Conservation (phyloP, 2,113 vertebrate genomes). For the Sinocyclocheilus rhinocerous region DNA sequence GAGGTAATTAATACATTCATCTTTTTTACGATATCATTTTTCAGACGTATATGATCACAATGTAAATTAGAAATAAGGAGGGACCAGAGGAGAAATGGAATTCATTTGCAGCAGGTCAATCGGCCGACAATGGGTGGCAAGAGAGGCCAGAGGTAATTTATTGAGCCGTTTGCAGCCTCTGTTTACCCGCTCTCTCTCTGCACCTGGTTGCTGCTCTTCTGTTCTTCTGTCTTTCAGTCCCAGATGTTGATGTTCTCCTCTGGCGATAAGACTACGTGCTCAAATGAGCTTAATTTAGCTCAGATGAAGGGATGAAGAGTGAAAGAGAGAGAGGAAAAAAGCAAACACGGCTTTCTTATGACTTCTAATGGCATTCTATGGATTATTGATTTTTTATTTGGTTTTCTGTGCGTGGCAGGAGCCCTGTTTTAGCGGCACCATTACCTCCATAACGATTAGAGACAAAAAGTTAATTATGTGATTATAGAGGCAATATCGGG, state of each 20-base stretch:
- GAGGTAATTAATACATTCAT: conserved; percentile 99
- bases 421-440: conserved; percentile 97
- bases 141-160: conserved; percentile 98
- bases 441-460: conserved; percentile 99
- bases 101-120: conserved; percentile 98
- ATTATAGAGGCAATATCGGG: conserved; percentile 99
- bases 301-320: conserved; percentile 78
- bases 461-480: conserved; percentile 99
- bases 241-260: conserved; percentile 93
- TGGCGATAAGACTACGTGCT: conserved; percentile 90
- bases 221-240: conserved; percentile 72
- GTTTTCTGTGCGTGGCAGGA: conserved; percentile 92
- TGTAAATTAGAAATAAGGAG: conserved; percentile 99
- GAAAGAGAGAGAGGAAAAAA: conserved; percentile 50
- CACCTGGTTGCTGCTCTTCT: conserved; percentile 75
- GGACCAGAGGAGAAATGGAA: conserved; percentile 93
- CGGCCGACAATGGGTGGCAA: conserved; percentile 91
- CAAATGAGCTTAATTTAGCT: conserved; percentile 98
- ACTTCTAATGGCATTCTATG: conserved; percentile 99
- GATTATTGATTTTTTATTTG: conserved; percentile 99
- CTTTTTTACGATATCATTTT: conserved; percentile 99
- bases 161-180: conserved; percentile 83
- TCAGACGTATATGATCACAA: conserved; percentile 99
- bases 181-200: conserved; percentile 43
- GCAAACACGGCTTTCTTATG: conserved; percentile 55